Evolutionary conservation across 2,888 invertebrate species (phyloP).

Genomic region (Ormyrus rosae): DNA sequence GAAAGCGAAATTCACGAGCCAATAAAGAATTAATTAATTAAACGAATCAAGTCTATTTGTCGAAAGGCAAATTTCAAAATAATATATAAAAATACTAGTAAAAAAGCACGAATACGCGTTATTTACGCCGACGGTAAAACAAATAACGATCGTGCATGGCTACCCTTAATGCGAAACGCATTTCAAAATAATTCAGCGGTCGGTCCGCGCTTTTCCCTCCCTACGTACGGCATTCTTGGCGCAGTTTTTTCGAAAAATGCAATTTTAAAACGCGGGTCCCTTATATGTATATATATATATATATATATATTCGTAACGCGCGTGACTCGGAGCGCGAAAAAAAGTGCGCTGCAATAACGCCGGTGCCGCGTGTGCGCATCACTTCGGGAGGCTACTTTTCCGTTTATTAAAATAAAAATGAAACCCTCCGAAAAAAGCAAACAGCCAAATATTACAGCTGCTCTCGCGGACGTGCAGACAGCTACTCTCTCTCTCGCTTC

Average conservation of each 20-base stretch:
- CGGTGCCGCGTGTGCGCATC: not conserved
- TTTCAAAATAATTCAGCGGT: slow-evolving; percentile 34
- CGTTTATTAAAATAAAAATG: slow-evolving; percentile 16
- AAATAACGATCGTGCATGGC: slow-evolving; percentile 1
- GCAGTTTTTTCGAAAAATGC: slow-evolving; percentile 36
- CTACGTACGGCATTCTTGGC: not conserved
- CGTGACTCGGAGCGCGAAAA: not conserved
- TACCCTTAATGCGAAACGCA: slow-evolving; percentile 15
- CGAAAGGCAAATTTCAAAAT: not conserved
- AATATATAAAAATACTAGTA: not conserved
- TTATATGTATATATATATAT: too few relatives aligned
- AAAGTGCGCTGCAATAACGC: slow-evolving; percentile 18
- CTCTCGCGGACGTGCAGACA: not conserved
- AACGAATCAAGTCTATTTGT: not conserved
- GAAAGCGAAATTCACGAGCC: not conserved
- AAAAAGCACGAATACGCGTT: not conserved
- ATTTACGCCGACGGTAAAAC: not conserved
- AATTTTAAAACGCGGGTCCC: slow-evolving; percentile 25
- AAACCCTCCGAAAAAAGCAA: not conserved
- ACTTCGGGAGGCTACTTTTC: slow-evolving; percentile 1
- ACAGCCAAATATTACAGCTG: slow-evolving; percentile 34
- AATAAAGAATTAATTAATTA: slow-evolving; percentile 5
- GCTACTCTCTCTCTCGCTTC: not conserved
- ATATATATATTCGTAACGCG: not conserved
- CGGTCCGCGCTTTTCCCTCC: not conserved